These are phyloP conservation scores for Nautilus pompilius DNA, from an alignment of 1,140 invertebrate genomes.

Conservation along the genomic window DNA sequence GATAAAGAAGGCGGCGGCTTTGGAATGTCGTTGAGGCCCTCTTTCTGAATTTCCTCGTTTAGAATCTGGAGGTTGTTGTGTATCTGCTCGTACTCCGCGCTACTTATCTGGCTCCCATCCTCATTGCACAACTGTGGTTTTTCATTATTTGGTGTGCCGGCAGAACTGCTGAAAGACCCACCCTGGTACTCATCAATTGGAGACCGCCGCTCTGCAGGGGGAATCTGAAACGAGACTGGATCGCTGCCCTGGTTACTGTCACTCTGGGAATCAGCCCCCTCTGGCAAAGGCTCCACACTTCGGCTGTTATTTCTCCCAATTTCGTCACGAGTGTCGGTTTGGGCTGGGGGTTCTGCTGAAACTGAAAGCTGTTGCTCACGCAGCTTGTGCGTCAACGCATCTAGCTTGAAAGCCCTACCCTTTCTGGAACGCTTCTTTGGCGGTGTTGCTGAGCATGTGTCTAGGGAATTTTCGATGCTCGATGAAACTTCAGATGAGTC, in stretches of 20 bases:
- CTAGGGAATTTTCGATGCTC: background rate
- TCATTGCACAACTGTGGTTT: conserved; percentile 4
- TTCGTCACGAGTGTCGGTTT: conserved; percentile 20
- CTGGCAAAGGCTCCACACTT: background rate
- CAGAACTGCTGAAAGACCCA: background rate
- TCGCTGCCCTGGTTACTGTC: conserved; percentile 1
- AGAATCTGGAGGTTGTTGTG: conserved; percentile 13
- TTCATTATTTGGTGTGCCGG: conserved; percentile 5
- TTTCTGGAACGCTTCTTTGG: conserved; percentile 69
- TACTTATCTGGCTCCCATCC: background rate
- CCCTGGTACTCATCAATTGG: conserved; percentile 1
- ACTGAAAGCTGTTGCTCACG: conserved; percentile 43
- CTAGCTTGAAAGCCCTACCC: conserved; percentile 74
- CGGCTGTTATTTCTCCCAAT: background rate
- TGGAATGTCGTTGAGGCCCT: background rate
- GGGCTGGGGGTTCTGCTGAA: conserved; percentile 16
- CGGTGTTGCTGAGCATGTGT: conserved; percentile 27
- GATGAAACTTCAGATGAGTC: background rate
- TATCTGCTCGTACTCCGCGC: conserved; percentile 14
- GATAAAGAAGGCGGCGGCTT: background rate
- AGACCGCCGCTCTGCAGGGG: background rate
- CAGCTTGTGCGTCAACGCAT: conserved; percentile 60
- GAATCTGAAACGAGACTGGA: conserved; percentile 1
- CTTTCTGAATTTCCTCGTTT: conserved; percentile 9
- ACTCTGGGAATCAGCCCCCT: background rate